Conservation (phyloP, 2,797 vertebrate genomes). For the Neosalanx taihuensis region DNA sequence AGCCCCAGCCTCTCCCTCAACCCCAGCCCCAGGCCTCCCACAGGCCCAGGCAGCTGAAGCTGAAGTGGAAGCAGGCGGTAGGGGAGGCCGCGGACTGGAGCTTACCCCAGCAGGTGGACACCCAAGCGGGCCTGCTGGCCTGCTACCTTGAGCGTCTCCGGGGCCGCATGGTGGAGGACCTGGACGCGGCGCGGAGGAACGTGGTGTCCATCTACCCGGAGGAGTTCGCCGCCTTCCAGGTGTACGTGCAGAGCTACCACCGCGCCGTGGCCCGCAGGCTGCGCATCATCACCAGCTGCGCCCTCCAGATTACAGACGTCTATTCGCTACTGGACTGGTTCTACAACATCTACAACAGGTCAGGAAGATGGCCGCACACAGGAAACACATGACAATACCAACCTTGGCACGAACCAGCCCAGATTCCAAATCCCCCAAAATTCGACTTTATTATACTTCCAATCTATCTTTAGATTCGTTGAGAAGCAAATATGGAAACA, state of each 20-base stretch:
- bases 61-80: slow-evolving; percentile 83
- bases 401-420: neutral
- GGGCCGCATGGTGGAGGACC: slow-evolving; percentile 78
- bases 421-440: neutral
- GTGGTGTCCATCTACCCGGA: slow-evolving; percentile 86
- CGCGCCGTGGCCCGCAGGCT: slow-evolving; percentile 79
- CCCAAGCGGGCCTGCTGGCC: slow-evolving; percentile 75
- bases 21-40: slow-evolving; percentile 54
- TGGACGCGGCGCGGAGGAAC: slow-evolving; percentile 80
- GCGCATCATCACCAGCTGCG: slow-evolving; percentile 68
- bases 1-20: slow-evolving; percentile 35
- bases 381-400: neutral
- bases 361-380: slow-evolving; percentile 5
- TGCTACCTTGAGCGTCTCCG: slow-evolving; percentile 79
- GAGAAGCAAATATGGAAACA: neutral
- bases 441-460: too few species aligned
- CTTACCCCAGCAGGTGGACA: slow-evolving; percentile 75
- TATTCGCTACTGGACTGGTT: slow-evolving; percentile 91
- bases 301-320: slow-evolving; percentile 81
- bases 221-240: slow-evolving; percentile 79
- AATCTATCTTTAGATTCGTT: neutral
- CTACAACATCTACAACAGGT: slow-evolving; percentile 92
- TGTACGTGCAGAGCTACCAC: slow-evolving; percentile 89
- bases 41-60: slow-evolving; percentile 71
- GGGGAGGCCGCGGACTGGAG: slow-evolving; percentile 78